Evolutionary conservation across 2,113 vertebrate species (phyloP).

Genomic region (Thunnus thynnus): DNA sequence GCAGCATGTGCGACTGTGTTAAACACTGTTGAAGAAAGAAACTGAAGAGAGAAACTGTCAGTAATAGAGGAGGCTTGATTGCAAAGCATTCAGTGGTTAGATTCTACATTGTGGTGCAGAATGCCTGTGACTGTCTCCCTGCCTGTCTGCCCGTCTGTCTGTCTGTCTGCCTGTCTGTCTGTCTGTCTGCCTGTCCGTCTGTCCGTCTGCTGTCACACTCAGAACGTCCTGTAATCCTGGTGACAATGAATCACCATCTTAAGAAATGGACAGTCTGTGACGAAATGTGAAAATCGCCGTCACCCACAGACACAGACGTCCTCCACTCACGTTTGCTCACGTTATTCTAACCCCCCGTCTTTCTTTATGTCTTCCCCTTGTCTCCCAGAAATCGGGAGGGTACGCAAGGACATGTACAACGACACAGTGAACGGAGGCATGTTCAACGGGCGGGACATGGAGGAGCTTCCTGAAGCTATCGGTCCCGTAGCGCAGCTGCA

Average conservation of each 20-base stretch:
- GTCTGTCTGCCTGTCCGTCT: neutral
- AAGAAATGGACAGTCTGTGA: slow-evolving; percentile 23
- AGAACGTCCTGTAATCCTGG: slow-evolving; percentile 58
- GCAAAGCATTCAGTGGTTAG: slow-evolving; percentile 40
- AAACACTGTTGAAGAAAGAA: slow-evolving; percentile 2
- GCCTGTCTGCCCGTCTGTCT: slow-evolving; percentile 10
- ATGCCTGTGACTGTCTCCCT: slow-evolving; percentile 33
- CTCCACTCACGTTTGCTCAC: neutral
- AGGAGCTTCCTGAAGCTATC: slow-evolving; percentile 94
- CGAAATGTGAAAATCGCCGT: slow-evolving; percentile 52
- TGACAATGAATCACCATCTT: slow-evolving; percentile 59
- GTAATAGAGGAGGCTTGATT: slow-evolving; percentile 41
- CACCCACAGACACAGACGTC: neutral
- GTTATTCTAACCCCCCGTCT: neutral
- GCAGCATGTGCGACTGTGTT: neutral
- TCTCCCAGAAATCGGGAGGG: slow-evolving; percentile 94
- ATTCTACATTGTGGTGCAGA: slow-evolving; percentile 69
- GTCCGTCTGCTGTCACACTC: slow-evolving; percentile 19
- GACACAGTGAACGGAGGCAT: slow-evolving; percentile 97
- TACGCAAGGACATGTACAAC: slow-evolving; percentile 99
- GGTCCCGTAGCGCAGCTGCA: slow-evolving; percentile 98
- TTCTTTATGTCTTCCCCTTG: neutral
- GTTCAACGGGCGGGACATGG: slow-evolving; percentile 94
- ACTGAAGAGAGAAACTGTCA: slow-evolving; percentile 11
- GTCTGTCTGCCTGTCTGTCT: slow-evolving; percentile 12